phyloP scores from a whole-genome alignment of 2,888 invertebrate genomes.

The Cataglyphis altisquamis region DNA sequence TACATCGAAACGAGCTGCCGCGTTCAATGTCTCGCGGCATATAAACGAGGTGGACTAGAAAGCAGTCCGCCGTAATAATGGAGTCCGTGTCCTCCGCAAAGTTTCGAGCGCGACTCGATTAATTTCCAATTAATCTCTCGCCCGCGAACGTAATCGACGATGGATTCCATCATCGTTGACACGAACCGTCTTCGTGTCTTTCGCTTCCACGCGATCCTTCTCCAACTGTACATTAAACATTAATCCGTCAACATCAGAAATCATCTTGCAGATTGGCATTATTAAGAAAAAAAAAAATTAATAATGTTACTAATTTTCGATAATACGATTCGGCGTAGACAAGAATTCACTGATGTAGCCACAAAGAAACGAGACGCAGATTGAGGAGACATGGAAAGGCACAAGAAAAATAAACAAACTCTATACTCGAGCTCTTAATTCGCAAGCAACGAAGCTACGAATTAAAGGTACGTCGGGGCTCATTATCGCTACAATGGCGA shows the following conservation, averaged over 20 bases:
- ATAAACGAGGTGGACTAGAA: conserved; percentile 12
- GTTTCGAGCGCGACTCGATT: conserved; percentile 38
- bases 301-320: not conserved
- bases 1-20: conserved; percentile 44
- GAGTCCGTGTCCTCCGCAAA: conserved; percentile 49
- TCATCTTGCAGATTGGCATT: not conserved
- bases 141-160: conserved; percentile 14
- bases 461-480: conserved; percentile 34
- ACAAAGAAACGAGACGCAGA: not conserved
- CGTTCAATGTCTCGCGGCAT: conserved; percentile 33
- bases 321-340: not conserved
- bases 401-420: conserved; percentile 22
- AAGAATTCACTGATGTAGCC: not conserved
- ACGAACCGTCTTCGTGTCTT: not conserved
- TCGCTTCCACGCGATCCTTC: not conserved
- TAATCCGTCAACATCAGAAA: not conserved
- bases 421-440: not conserved
- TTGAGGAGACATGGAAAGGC: not conserved
- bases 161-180: not conserved
- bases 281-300: not conserved
- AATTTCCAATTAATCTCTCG: conserved; percentile 47
- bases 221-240: conserved; percentile 1
- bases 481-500: conserved; percentile 43
- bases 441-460: conserved; percentile 17
- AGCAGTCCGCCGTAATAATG: conserved; percentile 37